These are phyloP conservation scores for Tretioscincus oriximinensis DNA, from an alignment of 2,113 vertebrate species.

Conservation along the genomic window DNA sequence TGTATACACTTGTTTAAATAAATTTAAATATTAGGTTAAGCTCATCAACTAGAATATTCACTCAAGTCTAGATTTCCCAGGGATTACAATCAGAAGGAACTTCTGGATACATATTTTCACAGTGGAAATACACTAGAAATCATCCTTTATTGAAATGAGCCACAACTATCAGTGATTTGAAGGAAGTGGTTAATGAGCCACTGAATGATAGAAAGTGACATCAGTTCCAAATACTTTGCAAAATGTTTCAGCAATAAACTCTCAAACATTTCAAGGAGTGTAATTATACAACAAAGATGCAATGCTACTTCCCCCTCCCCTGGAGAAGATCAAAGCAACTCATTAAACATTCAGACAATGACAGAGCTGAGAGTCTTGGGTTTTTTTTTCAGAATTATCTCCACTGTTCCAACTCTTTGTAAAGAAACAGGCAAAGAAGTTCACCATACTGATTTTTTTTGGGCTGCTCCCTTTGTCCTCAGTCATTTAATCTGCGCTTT, in stretches of 20 bases:
- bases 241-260: constrained; percentile 19
- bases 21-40: constrained; percentile 60
- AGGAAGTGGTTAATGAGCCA: constrained; percentile 48
- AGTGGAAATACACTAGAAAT: not conserved
- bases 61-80: constrained; percentile 32
- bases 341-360: not conserved
- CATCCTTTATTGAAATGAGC: constrained; percentile 11
- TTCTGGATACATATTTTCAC: not conserved
- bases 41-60: constrained; percentile 46
- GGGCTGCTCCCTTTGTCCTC: not conserved
- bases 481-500: not conserved
- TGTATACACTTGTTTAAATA: constrained; percentile 37
- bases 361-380: accelerated
- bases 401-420: constrained; percentile 32
- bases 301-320: not conserved
- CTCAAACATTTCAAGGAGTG: constrained; percentile 15
- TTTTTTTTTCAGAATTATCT: not conserved
- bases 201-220: constrained; percentile 39
- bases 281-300: constrained; percentile 7
- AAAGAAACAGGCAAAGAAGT: constrained; percentile 27
- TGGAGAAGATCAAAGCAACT: not conserved
- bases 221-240: constrained; percentile 17
- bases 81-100: constrained; percentile 47
- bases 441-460: constrained; percentile 14
- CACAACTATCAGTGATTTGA: constrained; percentile 66